Conservation (phyloP, 2,797 vertebrate genomes). For the Pseudochaenichthys georgianus region DNA sequence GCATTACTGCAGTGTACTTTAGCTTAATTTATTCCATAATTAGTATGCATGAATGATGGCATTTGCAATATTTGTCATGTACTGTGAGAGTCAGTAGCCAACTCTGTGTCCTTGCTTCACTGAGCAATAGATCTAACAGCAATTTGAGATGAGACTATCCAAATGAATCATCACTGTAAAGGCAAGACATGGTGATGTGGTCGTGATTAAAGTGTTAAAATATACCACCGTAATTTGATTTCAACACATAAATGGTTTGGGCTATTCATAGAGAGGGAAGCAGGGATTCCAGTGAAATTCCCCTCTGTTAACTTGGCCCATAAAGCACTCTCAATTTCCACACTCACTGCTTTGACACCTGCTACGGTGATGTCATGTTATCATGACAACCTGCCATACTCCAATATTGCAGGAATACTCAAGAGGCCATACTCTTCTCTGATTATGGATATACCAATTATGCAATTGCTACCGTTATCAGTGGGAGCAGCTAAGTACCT, state of each 20-base stretch:
- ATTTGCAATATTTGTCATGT: slow-evolving; percentile 19
- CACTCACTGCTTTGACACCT: slow-evolving; percentile 77
- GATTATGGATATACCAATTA: slow-evolving; percentile 29
- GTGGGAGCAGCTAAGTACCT: slow-evolving; percentile 8
- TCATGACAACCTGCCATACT: slow-evolving; percentile 52
- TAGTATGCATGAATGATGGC: neutral
- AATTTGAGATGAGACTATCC: slow-evolving; percentile 12
- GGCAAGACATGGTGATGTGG: neutral
- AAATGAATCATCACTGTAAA: slow-evolving; percentile 8
- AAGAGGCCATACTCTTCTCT: slow-evolving; percentile 7
- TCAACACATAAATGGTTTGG: slow-evolving; percentile 49
- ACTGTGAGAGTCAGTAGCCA: neutral
- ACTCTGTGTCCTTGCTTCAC: slow-evolving; percentile 1
- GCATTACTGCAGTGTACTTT: slow-evolving; percentile 9
- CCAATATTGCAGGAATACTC: slow-evolving; percentile 13
- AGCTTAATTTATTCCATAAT: slow-evolving; percentile 23
- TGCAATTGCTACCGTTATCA: neutral
- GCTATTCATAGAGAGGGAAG: slow-evolving; percentile 65
- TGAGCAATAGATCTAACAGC: slow-evolving; percentile 20
- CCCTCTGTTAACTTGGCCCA: slow-evolving; percentile 75
- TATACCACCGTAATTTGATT: slow-evolving; percentile 14
- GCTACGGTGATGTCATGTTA: slow-evolving; percentile 71
- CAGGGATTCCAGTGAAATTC: slow-evolving; percentile 56
- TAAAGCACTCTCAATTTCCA: slow-evolving; percentile 64
- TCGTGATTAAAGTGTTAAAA: slow-evolving; percentile 15